Evolutionary conservation across 1,140 invertebrate genomes (phyloP).

Genomic region (Aleiodes sp.): DNA sequence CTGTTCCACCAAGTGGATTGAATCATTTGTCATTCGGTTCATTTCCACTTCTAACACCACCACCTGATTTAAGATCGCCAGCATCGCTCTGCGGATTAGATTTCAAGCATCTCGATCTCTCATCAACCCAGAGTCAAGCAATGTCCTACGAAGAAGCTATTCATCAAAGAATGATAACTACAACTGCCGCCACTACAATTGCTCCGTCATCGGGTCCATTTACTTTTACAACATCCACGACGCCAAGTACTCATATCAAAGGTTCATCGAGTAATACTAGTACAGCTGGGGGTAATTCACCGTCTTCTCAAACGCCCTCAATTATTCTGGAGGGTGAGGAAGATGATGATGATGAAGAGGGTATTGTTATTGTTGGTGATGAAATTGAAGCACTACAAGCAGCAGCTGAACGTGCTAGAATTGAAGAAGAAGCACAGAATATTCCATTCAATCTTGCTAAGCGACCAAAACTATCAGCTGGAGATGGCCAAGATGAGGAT

Average conservation of each 20-base stretch:
- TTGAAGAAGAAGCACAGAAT: conserved; percentile 68
- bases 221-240: conserved; percentile 47
- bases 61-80: conserved; percentile 75
- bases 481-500: conserved; percentile 73
- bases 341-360: conserved; percentile 69
- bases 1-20: conserved; percentile 68
- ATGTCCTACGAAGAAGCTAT: conserved; percentile 58
- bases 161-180: conserved; percentile 60
- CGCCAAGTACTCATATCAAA: conserved; percentile 61
- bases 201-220: conserved; percentile 26
- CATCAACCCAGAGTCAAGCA: conserved; percentile 51
- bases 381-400: conserved; percentile 55
- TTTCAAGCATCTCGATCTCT: conserved; percentile 75
- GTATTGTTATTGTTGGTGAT: conserved; percentile 45
- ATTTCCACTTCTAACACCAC: conserved; percentile 78
- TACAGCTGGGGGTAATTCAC: conserved; percentile 48
- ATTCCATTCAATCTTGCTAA: conserved; percentile 77
- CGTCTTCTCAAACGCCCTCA: conserved; percentile 52
- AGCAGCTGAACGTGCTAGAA: conserved; percentile 15
- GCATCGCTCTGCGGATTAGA: conserved; percentile 71
- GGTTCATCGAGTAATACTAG: conserved; percentile 39
- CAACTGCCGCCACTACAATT: conserved; percentile 38
- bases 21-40: conserved; percentile 78
- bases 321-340: conserved; percentile 50
- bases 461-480: conserved; percentile 69